Evolutionary conservation across 2,113 vertebrate species (phyloP).

Genomic region (Halichoerus grypus): DNA sequence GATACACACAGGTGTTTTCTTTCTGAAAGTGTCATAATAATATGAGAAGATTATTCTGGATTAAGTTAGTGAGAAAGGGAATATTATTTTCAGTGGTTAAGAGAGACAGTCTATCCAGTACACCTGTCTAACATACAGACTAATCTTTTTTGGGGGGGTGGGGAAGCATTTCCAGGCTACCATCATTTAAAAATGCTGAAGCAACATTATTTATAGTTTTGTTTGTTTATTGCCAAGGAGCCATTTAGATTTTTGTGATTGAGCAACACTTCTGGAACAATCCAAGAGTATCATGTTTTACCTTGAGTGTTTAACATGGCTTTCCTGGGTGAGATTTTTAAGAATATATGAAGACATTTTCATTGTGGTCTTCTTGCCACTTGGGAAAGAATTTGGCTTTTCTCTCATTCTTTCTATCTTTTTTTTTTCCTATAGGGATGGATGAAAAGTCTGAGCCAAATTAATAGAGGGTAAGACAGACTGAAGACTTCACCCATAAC

Average conservation of each 20-base stretch:
- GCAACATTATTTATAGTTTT: not conserved
- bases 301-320: not conserved
- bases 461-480: not conserved
- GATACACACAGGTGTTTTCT: slow-evolving; percentile 62
- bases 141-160: not conserved
- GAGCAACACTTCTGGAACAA: not conserved
- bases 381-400: not conserved
- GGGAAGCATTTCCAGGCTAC: not conserved
- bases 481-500: not conserved
- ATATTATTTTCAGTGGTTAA: slow-evolving; percentile 29
- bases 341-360: not conserved
- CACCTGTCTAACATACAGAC: not conserved
- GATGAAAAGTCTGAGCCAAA: not conserved
- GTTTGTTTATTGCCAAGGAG: not conserved
- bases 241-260: not conserved
- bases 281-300: not conserved
- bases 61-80: not conserved
- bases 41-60: slow-evolving; percentile 52
- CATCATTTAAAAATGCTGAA: not conserved
- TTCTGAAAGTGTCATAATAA: slow-evolving; percentile 58
- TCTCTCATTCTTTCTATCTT: not conserved
- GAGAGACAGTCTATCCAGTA: not conserved
- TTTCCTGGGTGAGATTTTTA: slow-evolving; percentile 20
- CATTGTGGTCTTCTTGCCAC: not conserved
- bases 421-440: not conserved